phyloP scores from a whole-genome alignment of 35 echinoderm and acorn worm genomes.

The Lytechinus pictus region DNA sequence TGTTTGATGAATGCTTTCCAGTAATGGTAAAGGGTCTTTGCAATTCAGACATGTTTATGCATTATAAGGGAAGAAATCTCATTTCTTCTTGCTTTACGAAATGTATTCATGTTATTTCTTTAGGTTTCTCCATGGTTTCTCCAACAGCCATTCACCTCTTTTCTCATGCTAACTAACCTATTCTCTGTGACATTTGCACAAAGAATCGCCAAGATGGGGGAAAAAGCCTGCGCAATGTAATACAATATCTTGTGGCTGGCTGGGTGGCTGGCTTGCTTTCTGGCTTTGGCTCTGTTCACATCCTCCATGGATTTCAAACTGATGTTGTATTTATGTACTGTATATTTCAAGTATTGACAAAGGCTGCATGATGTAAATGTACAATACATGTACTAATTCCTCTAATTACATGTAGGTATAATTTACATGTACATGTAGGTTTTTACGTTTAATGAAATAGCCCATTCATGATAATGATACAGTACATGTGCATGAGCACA shows the following conservation, averaged over 20 bases:
- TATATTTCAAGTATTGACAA: neutral
- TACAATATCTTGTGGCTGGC: conserved; percentile 34
- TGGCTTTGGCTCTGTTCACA: conserved; percentile 13
- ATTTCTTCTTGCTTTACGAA: conserved; percentile 11
- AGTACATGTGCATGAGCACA: too few relatives aligned
- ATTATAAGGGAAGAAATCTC: neutral
- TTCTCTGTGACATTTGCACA: conserved; percentile 49
- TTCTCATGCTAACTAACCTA: conserved; percentile 47
- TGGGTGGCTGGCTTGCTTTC: neutral
- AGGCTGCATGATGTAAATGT: neutral
- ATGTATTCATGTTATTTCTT: conserved; percentile 7
- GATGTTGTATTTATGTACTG: neutral
- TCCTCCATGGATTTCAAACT: neutral
- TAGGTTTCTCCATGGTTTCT: conserved; percentile 12
- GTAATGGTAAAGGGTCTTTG: conserved; percentile 1
- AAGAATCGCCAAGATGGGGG: conserved; percentile 44
- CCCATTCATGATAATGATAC: too few relatives aligned
- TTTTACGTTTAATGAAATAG: too few relatives aligned
- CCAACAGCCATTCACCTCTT: conserved; percentile 39
- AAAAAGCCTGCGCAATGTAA: conserved; percentile 18
- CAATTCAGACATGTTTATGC: neutral
- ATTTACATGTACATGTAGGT: too few relatives aligned
- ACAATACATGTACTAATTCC: too few relatives aligned
- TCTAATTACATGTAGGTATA: too few relatives aligned
- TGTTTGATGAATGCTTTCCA: neutral